Evolutionary conservation across 2,113 vertebrate species (phyloP).

Genomic region (Macaca nemestrina): DNA sequence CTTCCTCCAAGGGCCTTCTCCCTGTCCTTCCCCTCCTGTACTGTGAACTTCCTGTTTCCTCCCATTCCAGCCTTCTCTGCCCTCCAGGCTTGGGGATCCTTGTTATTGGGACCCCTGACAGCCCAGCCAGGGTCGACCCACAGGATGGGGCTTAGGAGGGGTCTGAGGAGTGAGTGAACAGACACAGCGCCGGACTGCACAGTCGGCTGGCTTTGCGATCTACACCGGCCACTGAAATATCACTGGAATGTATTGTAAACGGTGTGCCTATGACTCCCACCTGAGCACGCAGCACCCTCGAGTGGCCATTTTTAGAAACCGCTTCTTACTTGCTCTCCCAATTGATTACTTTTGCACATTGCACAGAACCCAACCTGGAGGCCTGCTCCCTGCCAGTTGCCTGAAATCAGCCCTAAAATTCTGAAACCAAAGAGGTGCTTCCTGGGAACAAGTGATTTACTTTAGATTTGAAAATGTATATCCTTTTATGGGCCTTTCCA

Average conservation of each 20-base stretch:
- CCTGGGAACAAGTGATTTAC: slow-evolving; percentile 28
- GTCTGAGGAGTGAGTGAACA: not conserved
- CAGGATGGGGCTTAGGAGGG: not conserved
- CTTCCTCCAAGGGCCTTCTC: not conserved
- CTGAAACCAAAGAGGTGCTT: not conserved
- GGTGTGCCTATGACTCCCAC: not conserved
- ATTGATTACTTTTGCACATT: not conserved
- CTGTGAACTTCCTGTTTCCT: not conserved
- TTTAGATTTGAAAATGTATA: not conserved
- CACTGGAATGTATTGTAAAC: not conserved
- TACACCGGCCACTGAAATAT: not conserved
- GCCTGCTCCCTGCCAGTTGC: not conserved
- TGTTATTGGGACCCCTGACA: not conserved
- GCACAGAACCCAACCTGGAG: not conserved
- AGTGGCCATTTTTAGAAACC: not conserved
- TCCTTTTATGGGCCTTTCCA: slow-evolving; percentile 63
- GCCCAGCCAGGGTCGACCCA: not conserved
- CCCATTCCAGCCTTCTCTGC: not conserved
- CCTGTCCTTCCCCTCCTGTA: not conserved
- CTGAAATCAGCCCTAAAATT: slow-evolving; percentile 23
- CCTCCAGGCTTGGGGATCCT: not conserved
- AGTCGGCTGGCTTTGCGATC: not conserved
- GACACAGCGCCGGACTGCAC: not conserved
- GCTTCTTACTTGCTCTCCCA: not conserved
- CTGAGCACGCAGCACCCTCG: not conserved